Percentiles rank a stretch among this genome's conserved stretches.
Conservation (phyloP, 2,888 invertebrate genomes). For the Ochlodes sylvanus region DNA sequence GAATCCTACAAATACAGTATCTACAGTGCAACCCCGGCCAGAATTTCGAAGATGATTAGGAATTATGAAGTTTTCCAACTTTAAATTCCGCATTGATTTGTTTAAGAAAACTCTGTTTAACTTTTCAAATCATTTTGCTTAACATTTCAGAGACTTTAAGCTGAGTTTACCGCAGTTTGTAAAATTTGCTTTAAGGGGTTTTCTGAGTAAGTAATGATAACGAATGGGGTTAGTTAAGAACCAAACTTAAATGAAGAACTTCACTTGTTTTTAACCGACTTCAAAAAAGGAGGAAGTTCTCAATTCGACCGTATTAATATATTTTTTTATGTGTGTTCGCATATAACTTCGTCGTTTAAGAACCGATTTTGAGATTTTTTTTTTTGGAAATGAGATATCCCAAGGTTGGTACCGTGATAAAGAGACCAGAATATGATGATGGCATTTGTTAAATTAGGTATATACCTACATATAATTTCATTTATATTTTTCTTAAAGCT, state of each 20-base stretch:
- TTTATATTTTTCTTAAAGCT: neutral
- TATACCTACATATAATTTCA: too few relatives aligned
- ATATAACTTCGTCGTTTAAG: too few relatives aligned
- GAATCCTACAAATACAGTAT: too few relatives aligned
- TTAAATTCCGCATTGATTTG: slow-evolving; percentile 35
- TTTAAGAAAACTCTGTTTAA: slow-evolving; percentile 37
- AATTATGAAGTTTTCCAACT: slow-evolving; percentile 33
- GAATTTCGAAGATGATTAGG: slow-evolving; percentile 30
- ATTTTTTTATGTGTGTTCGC: too few relatives aligned
- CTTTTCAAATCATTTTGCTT: slow-evolving; percentile 38
- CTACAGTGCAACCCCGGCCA: too few relatives aligned
- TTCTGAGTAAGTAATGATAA: slow-evolving; percentile 32
- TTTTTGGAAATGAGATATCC: too few relatives aligned
- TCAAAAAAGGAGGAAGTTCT: too few relatives aligned
- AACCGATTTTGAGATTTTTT: too few relatives aligned
- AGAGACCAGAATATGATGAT: too few relatives aligned
- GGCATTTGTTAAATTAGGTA: too few relatives aligned
- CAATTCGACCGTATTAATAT: too few relatives aligned
- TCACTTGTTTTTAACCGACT: neutral
- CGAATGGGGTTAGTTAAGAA: slow-evolving; percentile 20
- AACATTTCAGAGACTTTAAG: slow-evolving; percentile 33
- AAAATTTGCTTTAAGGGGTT: slow-evolving; percentile 30
- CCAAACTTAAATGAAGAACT: slow-evolving; percentile 11
- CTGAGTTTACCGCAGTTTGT: slow-evolving; percentile 36
- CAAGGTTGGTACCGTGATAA: too few relatives aligned